phyloP scores from a whole-genome alignment of 1,140 invertebrate species.

The Drosophila jambulina region DNA sequence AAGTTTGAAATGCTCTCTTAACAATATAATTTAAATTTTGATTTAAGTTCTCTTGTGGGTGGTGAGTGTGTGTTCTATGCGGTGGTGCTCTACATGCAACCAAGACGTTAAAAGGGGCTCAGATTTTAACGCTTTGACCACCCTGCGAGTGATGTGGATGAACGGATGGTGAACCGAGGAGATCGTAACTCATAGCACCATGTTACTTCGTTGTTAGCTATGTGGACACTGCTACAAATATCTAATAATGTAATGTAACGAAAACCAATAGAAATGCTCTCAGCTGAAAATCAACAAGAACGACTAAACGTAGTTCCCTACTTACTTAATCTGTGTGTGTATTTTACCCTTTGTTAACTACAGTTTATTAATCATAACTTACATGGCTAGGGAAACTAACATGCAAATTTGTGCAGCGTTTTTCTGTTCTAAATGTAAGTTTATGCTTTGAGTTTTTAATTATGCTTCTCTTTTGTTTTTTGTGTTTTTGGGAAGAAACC shows the following conservation, averaged over 20 bases:
- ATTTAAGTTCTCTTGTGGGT: conserved; percentile 33
- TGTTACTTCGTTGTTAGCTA: conserved; percentile 82
- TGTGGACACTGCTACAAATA: conserved; percentile 38
- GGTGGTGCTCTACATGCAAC: conserved; percentile 41
- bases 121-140: conserved; percentile 79
- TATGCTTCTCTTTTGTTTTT: conserved; percentile 23
- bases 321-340: conserved; percentile 29
- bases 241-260: conserved; percentile 29
- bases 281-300: conserved; percentile 42
- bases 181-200: conserved; percentile 81
- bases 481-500: conserved; percentile 65
- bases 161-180: conserved; percentile 26
- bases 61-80: conserved; percentile 7
- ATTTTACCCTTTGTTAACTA: conserved; percentile 66
- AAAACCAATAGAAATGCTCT: conserved; percentile 32
- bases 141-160: conserved; percentile 26
- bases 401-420: conserved; percentile 69
- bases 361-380: conserved; percentile 51
- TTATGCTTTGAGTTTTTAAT: conserved; percentile 23
- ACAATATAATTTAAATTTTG: conserved; percentile 30
- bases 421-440: conserved; percentile 17
- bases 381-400: conserved; percentile 41
- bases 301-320: conserved; percentile 30
- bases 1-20: conserved; percentile 53
- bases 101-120: conserved; percentile 84